Percentiles rank a stretch among this genome's conserved stretches.
phyloP scores from a whole-genome alignment of 2,888 invertebrate genomes.

The Odontothrips loti region DNA sequence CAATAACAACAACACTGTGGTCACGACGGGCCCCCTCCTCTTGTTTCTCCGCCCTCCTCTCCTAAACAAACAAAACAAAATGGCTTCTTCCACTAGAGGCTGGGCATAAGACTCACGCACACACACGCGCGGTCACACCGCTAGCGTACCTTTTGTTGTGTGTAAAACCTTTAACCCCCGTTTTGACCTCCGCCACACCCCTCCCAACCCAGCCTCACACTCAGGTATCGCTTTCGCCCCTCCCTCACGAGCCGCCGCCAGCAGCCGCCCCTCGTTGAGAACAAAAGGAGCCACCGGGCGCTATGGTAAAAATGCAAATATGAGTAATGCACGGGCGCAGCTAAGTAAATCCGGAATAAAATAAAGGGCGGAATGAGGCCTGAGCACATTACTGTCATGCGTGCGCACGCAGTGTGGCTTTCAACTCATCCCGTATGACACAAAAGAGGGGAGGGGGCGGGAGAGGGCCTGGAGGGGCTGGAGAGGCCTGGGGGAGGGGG shows the following conservation, averaged over 20 bases:
- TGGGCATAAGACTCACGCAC: too few species aligned
- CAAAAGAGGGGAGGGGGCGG: background rate
- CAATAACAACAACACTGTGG: too few species aligned
- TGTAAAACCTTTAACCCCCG: too few species aligned
- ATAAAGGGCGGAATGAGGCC: background rate
- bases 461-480: background rate
- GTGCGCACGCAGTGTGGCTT: background rate
- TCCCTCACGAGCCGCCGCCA: background rate
- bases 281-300: background rate
- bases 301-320: slow-evolving; percentile 25
- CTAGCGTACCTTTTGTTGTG: too few species aligned
- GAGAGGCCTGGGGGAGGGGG: background rate
- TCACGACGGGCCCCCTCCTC: too few species aligned
- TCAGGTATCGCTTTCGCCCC: background rate
- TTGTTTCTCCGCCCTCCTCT: too few species aligned
- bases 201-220: too few species aligned
- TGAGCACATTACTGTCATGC: background rate
- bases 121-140: too few species aligned
- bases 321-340: background rate
- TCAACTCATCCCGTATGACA: background rate
- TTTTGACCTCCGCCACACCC: too few species aligned
- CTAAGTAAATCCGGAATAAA: slow-evolving; percentile 9
- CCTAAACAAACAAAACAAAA: too few species aligned
- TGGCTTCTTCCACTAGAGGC: too few species aligned
- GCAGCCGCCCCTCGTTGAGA: background rate